A percentile compares a stretch with the other conserved stretches of the same genome.
These are phyloP conservation scores for Aricia agestis DNA, from an alignment of 1,140 invertebrate species.

Conservation along the genomic window DNA sequence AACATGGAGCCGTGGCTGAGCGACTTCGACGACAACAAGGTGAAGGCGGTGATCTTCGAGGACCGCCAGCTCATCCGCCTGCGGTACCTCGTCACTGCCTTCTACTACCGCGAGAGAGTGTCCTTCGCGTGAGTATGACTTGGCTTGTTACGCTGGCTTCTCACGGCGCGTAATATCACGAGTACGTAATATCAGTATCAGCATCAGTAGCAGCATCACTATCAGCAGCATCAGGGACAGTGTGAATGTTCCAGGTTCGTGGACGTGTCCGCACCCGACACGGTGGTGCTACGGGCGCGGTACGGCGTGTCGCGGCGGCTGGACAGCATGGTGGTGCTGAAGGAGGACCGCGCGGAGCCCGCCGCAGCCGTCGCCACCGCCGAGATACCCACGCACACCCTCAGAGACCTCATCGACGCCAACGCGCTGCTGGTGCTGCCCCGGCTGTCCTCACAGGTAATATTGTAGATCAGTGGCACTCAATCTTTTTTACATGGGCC, in stretches of 20 bases:
- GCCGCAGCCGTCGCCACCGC: conserved; percentile 92
- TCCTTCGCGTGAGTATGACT: conserved; percentile 87
- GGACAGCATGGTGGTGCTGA: conserved; percentile 93
- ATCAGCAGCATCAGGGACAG: no score
- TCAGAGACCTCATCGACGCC: conserved; percentile 91
- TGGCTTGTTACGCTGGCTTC: no score
- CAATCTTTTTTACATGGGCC: no score
- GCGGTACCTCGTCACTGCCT: conserved; percentile 92
- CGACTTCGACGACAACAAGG: conserved; percentile 94
- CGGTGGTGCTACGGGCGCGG: conserved; percentile 78
- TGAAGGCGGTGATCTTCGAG: conserved; percentile 92
- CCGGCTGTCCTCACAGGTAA: conserved; percentile 92
- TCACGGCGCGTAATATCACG: no score
- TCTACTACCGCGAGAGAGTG: conserved; percentile 88
- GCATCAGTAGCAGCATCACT: no score
- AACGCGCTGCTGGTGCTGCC: conserved; percentile 94
- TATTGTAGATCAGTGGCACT: no score
- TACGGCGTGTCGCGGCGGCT: conserved; percentile 86
- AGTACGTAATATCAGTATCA: no score
- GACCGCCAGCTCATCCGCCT: conserved; percentile 85
- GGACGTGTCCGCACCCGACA: conserved; percentile 77
- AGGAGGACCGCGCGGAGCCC: conserved; percentile 89
- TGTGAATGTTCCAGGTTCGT: conserved; percentile 77
- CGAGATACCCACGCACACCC: conserved; percentile 90
- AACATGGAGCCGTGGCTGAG: conserved; percentile 88